These are phyloP conservation scores for Eilema sororculum DNA, from an alignment of 2,888 invertebrate species.

Conservation along the genomic window DNA sequence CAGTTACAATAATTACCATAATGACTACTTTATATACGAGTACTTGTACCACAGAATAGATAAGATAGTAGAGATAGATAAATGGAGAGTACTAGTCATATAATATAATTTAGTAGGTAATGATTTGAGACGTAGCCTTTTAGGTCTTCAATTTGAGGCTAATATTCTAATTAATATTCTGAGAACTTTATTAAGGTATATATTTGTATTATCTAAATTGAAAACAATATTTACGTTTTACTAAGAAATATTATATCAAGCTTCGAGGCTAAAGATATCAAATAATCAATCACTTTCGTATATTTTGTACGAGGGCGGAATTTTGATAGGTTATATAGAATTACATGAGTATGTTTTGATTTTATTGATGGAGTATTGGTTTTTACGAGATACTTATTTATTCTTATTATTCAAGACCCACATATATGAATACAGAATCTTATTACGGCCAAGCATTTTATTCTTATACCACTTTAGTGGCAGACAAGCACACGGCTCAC, in stretches of 20 bases:
- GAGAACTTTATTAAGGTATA: neutral
- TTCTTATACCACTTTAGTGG: too few species aligned
- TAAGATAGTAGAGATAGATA: too few species aligned
- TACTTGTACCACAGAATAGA: too few species aligned
- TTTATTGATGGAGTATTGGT: conserved; percentile 2
- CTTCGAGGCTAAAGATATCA: neutral
- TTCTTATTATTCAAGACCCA: neutral
- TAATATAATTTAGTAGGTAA: too few species aligned
- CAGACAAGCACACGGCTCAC: too few species aligned
- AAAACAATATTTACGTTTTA: neutral
- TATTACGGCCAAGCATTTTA: too few species aligned
- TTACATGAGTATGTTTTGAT: conserved; percentile 13
- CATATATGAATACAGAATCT: neutral
- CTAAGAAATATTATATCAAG: conserved; percentile 1
- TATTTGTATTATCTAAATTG: neutral
- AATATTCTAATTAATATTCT: neutral
- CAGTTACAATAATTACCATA: too few species aligned
- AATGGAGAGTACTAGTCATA: too few species aligned
- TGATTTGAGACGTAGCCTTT: too few species aligned
- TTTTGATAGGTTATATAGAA: conserved; percentile 7
- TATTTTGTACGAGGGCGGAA: conserved; percentile 13
- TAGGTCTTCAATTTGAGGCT: neutral
- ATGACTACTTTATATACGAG: too few species aligned
- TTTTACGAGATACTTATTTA: neutral
- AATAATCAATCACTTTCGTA: conserved; percentile 21